A percentile compares a stretch with the other conserved stretches of the same genome.
phyloP scores from a whole-genome alignment of 1,140 invertebrate genomes.

The Lordiphosa mommai region DNA sequence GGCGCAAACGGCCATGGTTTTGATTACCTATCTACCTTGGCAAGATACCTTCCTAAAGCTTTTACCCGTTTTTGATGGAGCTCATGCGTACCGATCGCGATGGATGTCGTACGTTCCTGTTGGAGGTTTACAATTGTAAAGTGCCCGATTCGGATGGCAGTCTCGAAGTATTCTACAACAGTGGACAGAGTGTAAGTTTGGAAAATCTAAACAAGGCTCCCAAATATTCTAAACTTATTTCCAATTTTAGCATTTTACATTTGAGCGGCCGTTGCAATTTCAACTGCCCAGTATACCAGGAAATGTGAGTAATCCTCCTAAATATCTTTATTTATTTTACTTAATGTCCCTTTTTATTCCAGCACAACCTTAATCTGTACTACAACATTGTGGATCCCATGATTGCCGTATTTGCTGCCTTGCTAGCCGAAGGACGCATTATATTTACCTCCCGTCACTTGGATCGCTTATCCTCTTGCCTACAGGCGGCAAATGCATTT shows the following conservation, averaged over 20 bases:
- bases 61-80: slow-evolving; percentile 74
- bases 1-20: slow-evolving; percentile 87
- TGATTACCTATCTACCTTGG: slow-evolving; percentile 95
- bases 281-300: slow-evolving; percentile 95
- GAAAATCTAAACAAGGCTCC: neutral
- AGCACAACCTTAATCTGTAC: slow-evolving; percentile 97
- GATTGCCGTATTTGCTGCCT: slow-evolving; percentile 95
- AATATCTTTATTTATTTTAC: too few species aligned
- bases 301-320: slow-evolving; percentile 87
- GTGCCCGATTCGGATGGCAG: slow-evolving; percentile 82
- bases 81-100: slow-evolving; percentile 56
- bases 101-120: slow-evolving; percentile 83
- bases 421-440: slow-evolving; percentile 95
- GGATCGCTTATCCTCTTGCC: slow-evolving; percentile 93
- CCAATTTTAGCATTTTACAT: slow-evolving; percentile 86
- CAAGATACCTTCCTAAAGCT: slow-evolving; percentile 96
- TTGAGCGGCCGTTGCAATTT: slow-evolving; percentile 88
- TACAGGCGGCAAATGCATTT: slow-evolving; percentile 95
- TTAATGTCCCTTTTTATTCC: slow-evolving; percentile 81
- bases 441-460: slow-evolving; percentile 93
- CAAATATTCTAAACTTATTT: slow-evolving; percentile 17
- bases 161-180: slow-evolving; percentile 82
- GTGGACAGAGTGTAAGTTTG: slow-evolving; percentile 81
- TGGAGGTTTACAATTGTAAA: slow-evolving; percentile 84
- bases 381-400: slow-evolving; percentile 95